Base-by-base conservation (phyloP, 2,888 invertebrate genomes). In the Limnephilus auricula region DNA sequence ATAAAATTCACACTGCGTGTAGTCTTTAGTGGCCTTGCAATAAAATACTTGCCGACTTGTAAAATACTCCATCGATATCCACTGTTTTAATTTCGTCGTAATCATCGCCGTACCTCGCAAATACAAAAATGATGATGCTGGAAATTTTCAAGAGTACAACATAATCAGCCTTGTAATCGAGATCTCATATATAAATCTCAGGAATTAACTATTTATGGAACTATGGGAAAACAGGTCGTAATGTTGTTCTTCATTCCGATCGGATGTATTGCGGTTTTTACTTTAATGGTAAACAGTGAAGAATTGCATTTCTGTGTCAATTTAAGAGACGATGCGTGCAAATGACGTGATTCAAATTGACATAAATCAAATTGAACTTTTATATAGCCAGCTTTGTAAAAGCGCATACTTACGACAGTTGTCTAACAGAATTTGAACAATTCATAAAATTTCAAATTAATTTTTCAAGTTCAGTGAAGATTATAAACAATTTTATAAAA, bases 61-160 rank as follows among this genome's bases (percentile, higher is more conserved):
- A 25, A 25, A 85, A n/a, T 50, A 40, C 40, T 40, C 10, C 18
- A 25, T 2, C 85, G 6, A 30, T 45, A 85, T 30, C 30, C 85
- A 31, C 37, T 40, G 45, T 45, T 85, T 45, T 45, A 37, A 85
- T 85, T 40, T 85, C 45, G 30, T 13, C 40, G 40, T 40, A n/a
- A 45, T 30, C 45, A 85, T 30, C 34, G 65, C 65, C 9, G 65
- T n/a, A n/a, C 65, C 65, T 65, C 25, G n/a, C 65, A 25, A 37
- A 18, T n/a, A 85, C 50, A n/a, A 85, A 45, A 50, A 50, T 50
- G n/a, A 65, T 65, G 25, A 85, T 85, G 40, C 40, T 85, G 37
- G 85, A 85, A 85, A 37, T 85, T 85, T 50, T 40, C 45, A 85
- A 34, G 45, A 85, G 30, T 40, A 85, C 85, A 40, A 85, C 37